Conservation (phyloP, 92 coral and sea anemone species). For the Porites evermanni region DNA sequence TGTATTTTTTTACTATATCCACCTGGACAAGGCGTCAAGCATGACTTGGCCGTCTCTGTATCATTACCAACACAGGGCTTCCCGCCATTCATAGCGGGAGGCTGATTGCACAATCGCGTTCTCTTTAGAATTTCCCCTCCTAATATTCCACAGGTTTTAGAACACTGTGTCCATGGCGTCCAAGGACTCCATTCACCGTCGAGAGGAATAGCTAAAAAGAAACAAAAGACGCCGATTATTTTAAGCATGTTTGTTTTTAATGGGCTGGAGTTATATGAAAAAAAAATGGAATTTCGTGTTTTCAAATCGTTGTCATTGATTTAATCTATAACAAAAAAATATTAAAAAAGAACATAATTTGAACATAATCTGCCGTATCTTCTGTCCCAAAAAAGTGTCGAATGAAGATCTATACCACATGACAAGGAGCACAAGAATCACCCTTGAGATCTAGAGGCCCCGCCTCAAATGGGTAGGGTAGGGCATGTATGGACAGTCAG, state of each 20-base stretch:
- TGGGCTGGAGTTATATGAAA: not conserved
- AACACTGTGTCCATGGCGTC: constrained; percentile 85
- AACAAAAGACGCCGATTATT: not conserved
- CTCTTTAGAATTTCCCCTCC: constrained; percentile 79
- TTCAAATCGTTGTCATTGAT: no score
- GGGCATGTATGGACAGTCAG: no score
- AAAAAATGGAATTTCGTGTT: no score
- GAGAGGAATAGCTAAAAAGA: constrained; percentile 77
- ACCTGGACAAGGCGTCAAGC: constrained; percentile 95
- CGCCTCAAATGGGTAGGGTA: no score
- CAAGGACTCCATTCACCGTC: constrained; percentile 91
- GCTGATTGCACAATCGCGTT: constrained; percentile 84
- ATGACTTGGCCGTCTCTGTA: constrained; percentile 75
- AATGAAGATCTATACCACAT: no score
- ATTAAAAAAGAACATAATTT: no score
- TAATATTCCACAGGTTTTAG: constrained; percentile 83
- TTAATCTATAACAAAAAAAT: no score
- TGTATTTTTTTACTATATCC: not conserved
- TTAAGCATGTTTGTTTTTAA: not conserved
- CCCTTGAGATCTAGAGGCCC: no score
- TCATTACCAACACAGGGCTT: constrained; percentile 82
- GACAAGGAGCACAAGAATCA: no score
- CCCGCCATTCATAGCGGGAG: constrained; percentile 97
- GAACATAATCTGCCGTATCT: no score
- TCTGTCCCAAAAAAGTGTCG: no score